A percentile compares a stretch with the other conserved stretches of the same genome.
phyloP scores from a whole-genome alignment of 1,140 invertebrate species.

The Hyles euphorbiae region DNA sequence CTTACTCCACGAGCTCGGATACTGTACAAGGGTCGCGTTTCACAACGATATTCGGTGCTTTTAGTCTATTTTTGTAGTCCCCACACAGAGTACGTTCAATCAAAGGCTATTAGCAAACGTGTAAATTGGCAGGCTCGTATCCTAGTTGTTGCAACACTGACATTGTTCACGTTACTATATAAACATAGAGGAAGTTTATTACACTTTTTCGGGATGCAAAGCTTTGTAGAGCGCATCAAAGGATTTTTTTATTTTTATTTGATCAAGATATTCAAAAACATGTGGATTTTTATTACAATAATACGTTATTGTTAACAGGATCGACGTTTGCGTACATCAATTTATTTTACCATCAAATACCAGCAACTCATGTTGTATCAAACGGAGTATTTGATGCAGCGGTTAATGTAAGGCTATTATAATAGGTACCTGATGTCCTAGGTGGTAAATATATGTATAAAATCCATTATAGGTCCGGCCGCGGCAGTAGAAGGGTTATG shows the following conservation, averaged over 20 bases:
- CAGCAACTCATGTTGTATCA: no score
- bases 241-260: not conserved
- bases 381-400: no score
- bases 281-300: no score
- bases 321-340: no score
- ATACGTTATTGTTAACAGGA: no score
- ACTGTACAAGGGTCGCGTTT: slow-evolving; percentile 10
- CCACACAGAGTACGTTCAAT: slow-evolving; percentile 11
- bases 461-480: no score
- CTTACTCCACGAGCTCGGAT: slow-evolving; percentile 3
- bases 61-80: not conserved
- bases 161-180: slow-evolving; percentile 3
- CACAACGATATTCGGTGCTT: slow-evolving; percentile 4
- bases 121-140: slow-evolving; percentile 7
- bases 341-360: no score
- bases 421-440: no score
- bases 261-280: no score
- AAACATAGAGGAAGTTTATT: slow-evolving; percentile 2
- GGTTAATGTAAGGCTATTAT: no score
- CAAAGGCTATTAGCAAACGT: slow-evolving; percentile 6
- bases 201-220: not conserved
- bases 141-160: not conserved
- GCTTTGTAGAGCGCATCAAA: not conserved
- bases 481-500: no score
- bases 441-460: no score